Conservation (phyloP, 2,888 invertebrate genomes). For the Thymelicus sylvestris region DNA sequence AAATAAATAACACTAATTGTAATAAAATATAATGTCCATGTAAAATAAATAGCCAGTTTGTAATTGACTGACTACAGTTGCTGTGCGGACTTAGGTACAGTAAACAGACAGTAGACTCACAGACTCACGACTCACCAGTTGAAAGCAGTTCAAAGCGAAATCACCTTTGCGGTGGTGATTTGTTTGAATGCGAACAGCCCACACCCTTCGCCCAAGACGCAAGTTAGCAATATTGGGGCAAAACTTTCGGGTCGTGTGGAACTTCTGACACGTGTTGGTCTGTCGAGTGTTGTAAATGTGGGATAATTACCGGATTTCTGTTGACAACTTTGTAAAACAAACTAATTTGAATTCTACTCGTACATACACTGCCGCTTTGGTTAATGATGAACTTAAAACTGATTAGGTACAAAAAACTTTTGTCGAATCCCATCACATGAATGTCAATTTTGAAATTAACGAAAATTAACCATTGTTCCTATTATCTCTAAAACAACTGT, state of each 20-base stretch:
- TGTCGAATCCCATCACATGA: no score
- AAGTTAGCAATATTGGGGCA: constrained; percentile 14
- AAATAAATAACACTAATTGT: no score
- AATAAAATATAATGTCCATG: no score
- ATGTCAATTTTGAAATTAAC: no score
- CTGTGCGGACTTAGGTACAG: no score
- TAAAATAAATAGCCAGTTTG: no score
- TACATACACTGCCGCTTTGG: background rate
- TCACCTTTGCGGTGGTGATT: constrained; percentile 18
- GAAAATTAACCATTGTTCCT: no score
- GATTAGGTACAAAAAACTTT: no score
- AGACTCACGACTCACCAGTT: background rate
- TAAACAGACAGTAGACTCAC: no score
- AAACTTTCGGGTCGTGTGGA: constrained; percentile 26
- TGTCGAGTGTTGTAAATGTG: constrained; percentile 27
- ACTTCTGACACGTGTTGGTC: constrained; percentile 22
- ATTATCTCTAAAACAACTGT: no score
- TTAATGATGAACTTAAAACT: background rate
- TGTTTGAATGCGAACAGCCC: constrained; percentile 16
- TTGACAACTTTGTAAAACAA: constrained; percentile 24
- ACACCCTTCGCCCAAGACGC: constrained; percentile 12
- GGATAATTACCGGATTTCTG: constrained; percentile 30
- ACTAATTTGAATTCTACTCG: constrained; percentile 23
- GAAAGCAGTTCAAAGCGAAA: constrained; percentile 12
- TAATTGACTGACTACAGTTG: no score